A percentile compares a stretch with the other conserved stretches of the same genome.
phyloP scores from a whole-genome alignment of 1,140 invertebrate species.

The Papilio aristodemus region DNA sequence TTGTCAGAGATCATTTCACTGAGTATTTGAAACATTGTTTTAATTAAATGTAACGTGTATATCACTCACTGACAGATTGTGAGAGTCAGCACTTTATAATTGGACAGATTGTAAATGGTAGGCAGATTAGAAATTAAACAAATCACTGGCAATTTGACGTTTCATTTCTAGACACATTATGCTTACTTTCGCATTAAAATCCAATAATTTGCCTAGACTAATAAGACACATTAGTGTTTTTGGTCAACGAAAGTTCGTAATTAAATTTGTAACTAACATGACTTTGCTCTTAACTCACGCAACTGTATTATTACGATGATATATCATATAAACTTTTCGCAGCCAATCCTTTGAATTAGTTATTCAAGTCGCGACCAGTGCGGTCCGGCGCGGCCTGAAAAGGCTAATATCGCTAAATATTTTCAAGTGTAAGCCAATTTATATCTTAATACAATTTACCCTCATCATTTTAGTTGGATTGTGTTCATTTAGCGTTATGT shows the following conservation, averaged over 20 bases:
- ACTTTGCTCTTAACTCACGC: background rate
- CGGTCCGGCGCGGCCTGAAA: background rate
- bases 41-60: too few species aligned
- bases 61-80: too few species aligned
- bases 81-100: too few species aligned
- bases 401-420: background rate
- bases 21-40: too few species aligned
- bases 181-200: too few species aligned
- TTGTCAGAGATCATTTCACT: background rate
- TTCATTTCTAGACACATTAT: too few species aligned
- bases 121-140: too few species aligned
- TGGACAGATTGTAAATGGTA: too few species aligned
- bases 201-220: too few species aligned
- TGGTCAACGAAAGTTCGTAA: background rate
- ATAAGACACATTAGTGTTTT: too few species aligned
- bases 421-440: background rate
- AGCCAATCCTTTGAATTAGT: background rate
- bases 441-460: background rate
- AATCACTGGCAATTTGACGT: too few species aligned
- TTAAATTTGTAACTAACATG: background rate
- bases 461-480: background rate
- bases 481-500: background rate
- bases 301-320: background rate
- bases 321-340: conserved; percentile 1
- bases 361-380: background rate